phyloP scores from a whole-genome alignment of 2,888 invertebrate genomes.

The Cacoxenus indagator region DNA sequence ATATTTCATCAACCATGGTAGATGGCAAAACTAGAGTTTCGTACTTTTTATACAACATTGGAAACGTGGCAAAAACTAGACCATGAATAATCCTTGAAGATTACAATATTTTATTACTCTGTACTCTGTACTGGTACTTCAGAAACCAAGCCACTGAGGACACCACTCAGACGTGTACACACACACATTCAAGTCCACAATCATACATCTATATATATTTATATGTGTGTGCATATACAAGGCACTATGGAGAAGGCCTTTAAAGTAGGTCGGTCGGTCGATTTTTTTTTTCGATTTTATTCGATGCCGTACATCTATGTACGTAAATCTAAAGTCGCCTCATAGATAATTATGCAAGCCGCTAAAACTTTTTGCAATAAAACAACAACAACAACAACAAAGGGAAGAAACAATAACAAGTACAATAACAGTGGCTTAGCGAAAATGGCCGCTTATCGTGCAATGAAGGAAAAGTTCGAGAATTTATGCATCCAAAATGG shows the following conservation, averaged over 20 bases:
- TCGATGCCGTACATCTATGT: neutral
- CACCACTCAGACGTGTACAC: neutral
- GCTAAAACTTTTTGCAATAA: constrained; percentile 38
- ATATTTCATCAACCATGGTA: too few relatives aligned
- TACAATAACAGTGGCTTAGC: too few relatives aligned
- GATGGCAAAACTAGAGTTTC: neutral
- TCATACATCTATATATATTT: neutral
- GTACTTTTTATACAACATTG: neutral
- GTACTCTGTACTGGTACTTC: neutral
- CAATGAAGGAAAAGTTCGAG: too few relatives aligned
- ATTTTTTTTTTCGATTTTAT: neutral
- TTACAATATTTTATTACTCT: neutral
- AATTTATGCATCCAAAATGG: too few relatives aligned
- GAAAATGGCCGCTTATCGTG: too few relatives aligned
- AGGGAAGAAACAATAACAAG: neutral
- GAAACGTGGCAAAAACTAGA: constrained; percentile 16
- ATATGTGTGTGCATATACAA: neutral
- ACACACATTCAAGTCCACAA: neutral
- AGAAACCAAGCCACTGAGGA: neutral
- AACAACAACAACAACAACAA: neutral
- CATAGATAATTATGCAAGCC: constrained; percentile 56
- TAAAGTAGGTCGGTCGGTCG: constrained; percentile 18
- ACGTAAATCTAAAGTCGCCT: constrained; percentile 15
- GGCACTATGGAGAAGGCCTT: neutral
- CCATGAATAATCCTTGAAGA: constrained; percentile 22